Evolutionary conservation across 2,113 vertebrate genomes (phyloP).

Genomic region (Riparia riparia): DNA sequence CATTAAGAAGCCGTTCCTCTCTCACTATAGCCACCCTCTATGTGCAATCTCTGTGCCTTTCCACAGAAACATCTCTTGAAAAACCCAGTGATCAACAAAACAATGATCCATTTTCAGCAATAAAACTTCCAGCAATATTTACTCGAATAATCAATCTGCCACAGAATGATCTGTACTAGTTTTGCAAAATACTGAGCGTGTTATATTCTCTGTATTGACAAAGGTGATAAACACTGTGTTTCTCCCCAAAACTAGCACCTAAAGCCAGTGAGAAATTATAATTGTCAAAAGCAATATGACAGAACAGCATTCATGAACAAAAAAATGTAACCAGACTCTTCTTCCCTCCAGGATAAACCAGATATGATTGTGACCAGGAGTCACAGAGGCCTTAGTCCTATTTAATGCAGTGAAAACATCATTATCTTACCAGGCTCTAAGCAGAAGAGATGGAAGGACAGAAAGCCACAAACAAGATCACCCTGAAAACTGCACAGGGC

Average conservation of each 20-base stretch:
- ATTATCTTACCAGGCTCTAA: neutral
- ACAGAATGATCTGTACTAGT: neutral
- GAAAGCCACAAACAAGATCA: neutral
- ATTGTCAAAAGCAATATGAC: neutral
- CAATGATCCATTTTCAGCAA: neutral
- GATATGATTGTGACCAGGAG: neutral
- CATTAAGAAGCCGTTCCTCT: neutral
- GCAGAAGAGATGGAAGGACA: neutral
- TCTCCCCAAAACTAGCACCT: neutral
- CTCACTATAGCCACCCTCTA: neutral
- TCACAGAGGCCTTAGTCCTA: neutral
- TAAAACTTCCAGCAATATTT: neutral
- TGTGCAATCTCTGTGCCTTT: neutral
- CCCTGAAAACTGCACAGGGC: neutral
- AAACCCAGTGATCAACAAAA: neutral
- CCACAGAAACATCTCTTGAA: neutral
- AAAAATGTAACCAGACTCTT: neutral
- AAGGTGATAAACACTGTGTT: neutral
- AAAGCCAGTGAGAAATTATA: neutral
- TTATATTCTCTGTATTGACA: neutral
- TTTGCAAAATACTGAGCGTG: neutral
- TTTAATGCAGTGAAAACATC: neutral
- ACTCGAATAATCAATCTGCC: neutral
- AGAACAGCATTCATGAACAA: neutral
- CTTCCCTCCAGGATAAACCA: neutral